These are phyloP conservation scores for Copidosoma floridanum DNA, from an alignment of 1,140 invertebrate species.

Conservation along the genomic window DNA sequence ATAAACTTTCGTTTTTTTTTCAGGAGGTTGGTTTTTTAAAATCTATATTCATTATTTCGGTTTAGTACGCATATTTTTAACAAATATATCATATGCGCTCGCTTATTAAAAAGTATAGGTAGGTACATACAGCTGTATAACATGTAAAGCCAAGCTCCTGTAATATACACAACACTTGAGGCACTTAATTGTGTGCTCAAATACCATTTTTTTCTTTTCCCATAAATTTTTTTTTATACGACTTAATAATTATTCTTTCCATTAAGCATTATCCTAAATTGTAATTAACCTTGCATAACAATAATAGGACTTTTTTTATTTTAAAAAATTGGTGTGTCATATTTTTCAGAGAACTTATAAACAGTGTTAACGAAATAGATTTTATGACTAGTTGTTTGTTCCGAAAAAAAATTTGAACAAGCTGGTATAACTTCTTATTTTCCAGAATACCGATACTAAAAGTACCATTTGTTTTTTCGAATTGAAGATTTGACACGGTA, in stretches of 20 bases:
- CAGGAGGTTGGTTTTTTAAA: constrained; percentile 48
- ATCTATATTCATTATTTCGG: constrained; percentile 45
- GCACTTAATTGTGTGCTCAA: constrained; percentile 59
- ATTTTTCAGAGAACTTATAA: constrained; percentile 16
- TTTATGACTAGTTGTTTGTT: constrained; percentile 21
- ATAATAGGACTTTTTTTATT: constrained; percentile 39
- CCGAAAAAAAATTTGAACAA: constrained; percentile 24
- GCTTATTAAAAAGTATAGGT: constrained; percentile 52
- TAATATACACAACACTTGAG: constrained; percentile 59
- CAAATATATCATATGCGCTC: constrained; percentile 56
- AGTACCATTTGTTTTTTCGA: too few relatives aligned
- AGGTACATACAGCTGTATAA: constrained; percentile 56
- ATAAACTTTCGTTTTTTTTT: constrained; percentile 46
- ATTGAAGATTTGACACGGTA: too few relatives aligned
- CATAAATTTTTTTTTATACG: constrained; percentile 36
- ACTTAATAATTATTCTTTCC: constrained; percentile 28
- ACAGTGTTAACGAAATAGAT: constrained; percentile 32
- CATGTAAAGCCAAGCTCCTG: constrained; percentile 54
- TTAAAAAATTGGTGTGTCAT: constrained; percentile 47
- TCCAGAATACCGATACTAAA: constrained; percentile 49
- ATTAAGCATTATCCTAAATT: constrained; percentile 53
- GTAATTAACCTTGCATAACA: constrained; percentile 49
- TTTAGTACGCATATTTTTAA: constrained; percentile 55
- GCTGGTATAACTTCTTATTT: constrained; percentile 30
- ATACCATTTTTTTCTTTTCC: constrained; percentile 48